Conservation (phyloP, 1,140 invertebrate genomes). For the Zaprionus ghesquierei region DNA sequence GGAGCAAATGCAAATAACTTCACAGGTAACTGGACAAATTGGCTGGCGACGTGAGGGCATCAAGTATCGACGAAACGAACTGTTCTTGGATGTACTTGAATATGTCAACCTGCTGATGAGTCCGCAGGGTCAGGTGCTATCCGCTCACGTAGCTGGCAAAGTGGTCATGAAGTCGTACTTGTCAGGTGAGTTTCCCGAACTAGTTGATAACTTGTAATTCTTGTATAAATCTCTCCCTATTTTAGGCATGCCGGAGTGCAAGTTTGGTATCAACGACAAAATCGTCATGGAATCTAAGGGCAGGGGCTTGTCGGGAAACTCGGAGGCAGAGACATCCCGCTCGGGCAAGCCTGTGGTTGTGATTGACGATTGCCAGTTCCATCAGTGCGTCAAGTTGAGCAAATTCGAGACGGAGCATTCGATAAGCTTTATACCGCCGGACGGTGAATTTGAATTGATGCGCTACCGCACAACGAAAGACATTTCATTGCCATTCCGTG, state of each 20-base stretch:
- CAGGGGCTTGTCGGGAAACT: conserved; percentile 86
- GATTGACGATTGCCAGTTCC: conserved; percentile 99
- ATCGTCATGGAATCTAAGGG: conserved; percentile 99
- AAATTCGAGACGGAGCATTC: conserved; percentile 99
- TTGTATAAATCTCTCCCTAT: neutral
- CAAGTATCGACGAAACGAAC: conserved; percentile 98
- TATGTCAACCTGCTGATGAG: conserved; percentile 99
- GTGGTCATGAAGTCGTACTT: conserved; percentile 99
- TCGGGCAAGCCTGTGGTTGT: conserved; percentile 98
- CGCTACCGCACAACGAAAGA: conserved; percentile 99
- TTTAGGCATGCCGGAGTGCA: conserved; percentile 98
- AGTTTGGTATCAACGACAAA: conserved; percentile 99
- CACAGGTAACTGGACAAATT: conserved; percentile 99
- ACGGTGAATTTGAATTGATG: conserved; percentile 99
- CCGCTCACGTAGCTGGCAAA: conserved; percentile 99
- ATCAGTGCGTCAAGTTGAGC: conserved; percentile 99
- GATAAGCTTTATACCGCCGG: conserved; percentile 99
- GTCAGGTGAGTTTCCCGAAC: conserved; percentile 87
- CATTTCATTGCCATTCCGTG: conserved; percentile 99
- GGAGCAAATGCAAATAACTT: conserved; percentile 99
- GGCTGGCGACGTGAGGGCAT: conserved; percentile 99
- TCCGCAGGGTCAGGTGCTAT: conserved; percentile 99
- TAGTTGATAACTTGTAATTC: neutral
- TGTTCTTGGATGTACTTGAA: conserved; percentile 99
- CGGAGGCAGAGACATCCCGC: conserved; percentile 92